These are phyloP conservation scores for Bothrops jararaca DNA, from an alignment of 2,113 vertebrate genomes.

Conservation along the genomic window DNA sequence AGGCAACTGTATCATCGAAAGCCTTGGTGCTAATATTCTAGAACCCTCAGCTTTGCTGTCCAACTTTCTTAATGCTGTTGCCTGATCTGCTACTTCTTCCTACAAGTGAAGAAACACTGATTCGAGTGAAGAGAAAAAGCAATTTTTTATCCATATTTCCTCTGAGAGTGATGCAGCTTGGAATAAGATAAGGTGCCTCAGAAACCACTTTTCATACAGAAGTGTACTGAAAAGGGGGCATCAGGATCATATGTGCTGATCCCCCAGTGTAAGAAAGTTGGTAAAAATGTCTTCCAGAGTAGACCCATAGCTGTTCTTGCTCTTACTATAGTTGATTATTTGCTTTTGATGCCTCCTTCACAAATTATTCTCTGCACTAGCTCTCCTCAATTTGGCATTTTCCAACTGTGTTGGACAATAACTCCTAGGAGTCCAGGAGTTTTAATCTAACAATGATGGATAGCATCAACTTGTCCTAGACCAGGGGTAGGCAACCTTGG, in stretches of 20 bases:
- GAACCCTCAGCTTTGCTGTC: too few species aligned
- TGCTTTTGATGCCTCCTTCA: not conserved
- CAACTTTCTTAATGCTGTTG: not conserved
- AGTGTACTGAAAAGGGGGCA: not conserved
- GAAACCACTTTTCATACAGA: not conserved
- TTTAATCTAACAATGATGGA: not conserved
- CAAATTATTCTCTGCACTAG: not conserved
- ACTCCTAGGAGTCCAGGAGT: not conserved
- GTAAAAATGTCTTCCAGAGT: not conserved
- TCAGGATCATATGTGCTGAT: not conserved
- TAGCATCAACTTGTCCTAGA: too few species aligned
- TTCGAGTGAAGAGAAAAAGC: not conserved
- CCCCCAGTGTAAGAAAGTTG: not conserved
- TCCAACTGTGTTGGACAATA: not conserved
- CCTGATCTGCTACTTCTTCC: not conserved
- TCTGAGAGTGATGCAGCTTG: not conserved
- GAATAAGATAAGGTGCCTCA: not conserved
- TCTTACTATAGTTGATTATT: not conserved
- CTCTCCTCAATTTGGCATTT: not conserved
- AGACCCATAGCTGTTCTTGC: not conserved
- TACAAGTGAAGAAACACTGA: not conserved
- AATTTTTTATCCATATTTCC: not conserved
- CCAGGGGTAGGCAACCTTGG: too few species aligned
- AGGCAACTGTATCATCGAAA: too few species aligned
- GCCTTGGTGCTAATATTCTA: not conserved